phyloP scores from a whole-genome alignment of 2,797 vertebrate species.

The Tachyglossus aculeatus region DNA sequence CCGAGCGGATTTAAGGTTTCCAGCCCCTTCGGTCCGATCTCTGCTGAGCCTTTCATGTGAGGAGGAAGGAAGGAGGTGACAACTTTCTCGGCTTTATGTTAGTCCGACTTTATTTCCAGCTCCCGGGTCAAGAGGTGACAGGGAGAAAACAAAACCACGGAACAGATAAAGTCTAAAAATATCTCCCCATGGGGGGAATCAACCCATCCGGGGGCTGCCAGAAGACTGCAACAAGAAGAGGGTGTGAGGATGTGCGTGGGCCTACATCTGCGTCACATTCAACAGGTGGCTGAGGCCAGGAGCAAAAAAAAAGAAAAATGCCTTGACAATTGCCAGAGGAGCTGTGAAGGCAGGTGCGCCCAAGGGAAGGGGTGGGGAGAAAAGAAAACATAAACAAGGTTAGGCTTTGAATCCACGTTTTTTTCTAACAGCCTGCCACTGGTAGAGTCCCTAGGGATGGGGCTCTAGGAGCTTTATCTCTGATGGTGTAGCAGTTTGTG shows the following conservation, averaged over 20 bases:
- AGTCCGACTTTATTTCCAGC: slow-evolving; percentile 69
- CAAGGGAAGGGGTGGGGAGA: slow-evolving; percentile 23
- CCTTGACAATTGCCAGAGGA: slow-evolving; percentile 31
- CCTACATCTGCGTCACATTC: neutral
- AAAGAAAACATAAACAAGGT: slow-evolving; percentile 20
- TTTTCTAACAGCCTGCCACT: slow-evolving; percentile 40
- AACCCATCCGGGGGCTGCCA: slow-evolving; percentile 30
- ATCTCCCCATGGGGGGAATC: slow-evolving; percentile 41
- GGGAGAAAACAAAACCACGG: slow-evolving; percentile 71
- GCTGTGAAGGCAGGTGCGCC: slow-evolving; percentile 56
- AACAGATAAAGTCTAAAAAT: slow-evolving; percentile 74
- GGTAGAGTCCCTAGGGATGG: slow-evolving; percentile 27
- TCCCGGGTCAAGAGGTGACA: slow-evolving; percentile 73
- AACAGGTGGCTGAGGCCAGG: slow-evolving; percentile 34
- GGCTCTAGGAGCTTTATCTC: slow-evolving; percentile 41
- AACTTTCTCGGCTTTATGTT: slow-evolving; percentile 77
- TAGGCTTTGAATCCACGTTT: slow-evolving; percentile 23
- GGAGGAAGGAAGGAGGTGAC: slow-evolving; percentile 78
- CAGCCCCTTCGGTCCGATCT: slow-evolving; percentile 20
- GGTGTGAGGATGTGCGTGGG: slow-evolving; percentile 27
- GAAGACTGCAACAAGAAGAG: slow-evolving; percentile 45
- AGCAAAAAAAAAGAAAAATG: neutral
- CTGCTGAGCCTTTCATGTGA: slow-evolving; percentile 64
- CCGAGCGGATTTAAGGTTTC: neutral
- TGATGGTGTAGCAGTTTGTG: slow-evolving; percentile 47